Evolutionary conservation across 2,888 invertebrate genomes (phyloP), one percentile per base, ranked within the genome.

Genomic region (Gari tellinella): DNA sequence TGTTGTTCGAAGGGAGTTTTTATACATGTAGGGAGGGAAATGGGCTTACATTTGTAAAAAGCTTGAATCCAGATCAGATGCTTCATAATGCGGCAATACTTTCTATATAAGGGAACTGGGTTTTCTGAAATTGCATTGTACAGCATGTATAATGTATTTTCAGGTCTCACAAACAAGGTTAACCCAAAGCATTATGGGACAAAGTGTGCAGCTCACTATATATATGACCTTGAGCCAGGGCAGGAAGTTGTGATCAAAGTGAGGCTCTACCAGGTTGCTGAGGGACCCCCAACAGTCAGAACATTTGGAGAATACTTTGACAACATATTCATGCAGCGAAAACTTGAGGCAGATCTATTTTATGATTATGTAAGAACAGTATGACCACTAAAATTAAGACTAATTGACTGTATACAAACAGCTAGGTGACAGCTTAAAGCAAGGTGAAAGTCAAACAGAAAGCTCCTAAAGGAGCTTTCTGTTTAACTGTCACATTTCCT

Each of bases 191-290:
- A 81, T 38, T 62, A 61, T 25, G 88, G 88, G 17, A 88, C 89
- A 23, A 88, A 88, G 66, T 88, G 87, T 75, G 90, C 87, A 2
- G 90, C 88, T 10, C 87, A 90, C 72, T 91, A 89, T 72, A 66
- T 81, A 1, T 68, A 90, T 23, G 77, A 77, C 17, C 80, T 91
- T 17, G 65, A 77, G 10, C 82, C 89, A 14, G 88, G 88, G 0
- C 82, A 80, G 49, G 73, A 80, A 46, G 84, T 75, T 14, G 81
- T 79, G 4, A 60, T 92, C 61, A 83, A 85, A 67, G 81, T 87
- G 46, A 82, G 91, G 41, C 84, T 92, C 64, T 89, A 82, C 68
- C 83, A 76, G 60, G 64, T 64, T 19, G 72, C 67, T 19, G 89
- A 90, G 65, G 72, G 80, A 7, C 84, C 84, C 23, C 72, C 64